Conservation (phyloP, 2,113 vertebrate genomes). For the Ploceus nigricollis region DNA sequence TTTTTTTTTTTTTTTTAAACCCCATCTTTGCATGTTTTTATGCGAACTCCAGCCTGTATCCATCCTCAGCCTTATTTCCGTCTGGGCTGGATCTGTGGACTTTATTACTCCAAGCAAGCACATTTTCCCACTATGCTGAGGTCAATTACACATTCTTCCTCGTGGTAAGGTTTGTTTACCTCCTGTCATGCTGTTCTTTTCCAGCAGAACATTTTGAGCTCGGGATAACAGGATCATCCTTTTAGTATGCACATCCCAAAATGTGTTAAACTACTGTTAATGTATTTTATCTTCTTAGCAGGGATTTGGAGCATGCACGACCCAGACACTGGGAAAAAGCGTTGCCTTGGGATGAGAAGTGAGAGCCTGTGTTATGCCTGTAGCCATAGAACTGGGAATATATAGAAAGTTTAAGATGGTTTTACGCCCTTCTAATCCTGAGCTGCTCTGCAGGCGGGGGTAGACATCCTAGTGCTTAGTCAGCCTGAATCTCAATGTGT, state of each 20-base stretch:
- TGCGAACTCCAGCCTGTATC: neutral
- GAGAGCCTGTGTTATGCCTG: neutral
- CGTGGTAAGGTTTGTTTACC: neutral
- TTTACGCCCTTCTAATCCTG: neutral
- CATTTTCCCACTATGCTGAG: neutral
- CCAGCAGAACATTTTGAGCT: neutral
- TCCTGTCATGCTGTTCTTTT: neutral
- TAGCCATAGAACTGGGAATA: neutral
- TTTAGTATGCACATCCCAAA: neutral
- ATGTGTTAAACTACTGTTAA: neutral
- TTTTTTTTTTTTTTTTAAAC: neutral
- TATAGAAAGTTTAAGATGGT: neutral
- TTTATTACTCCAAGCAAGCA: neutral
- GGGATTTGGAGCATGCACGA: neutral
- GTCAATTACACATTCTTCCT: neutral
- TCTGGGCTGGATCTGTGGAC: neutral
- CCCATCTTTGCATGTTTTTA: neutral
- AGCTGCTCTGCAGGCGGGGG: neutral
- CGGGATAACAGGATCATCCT: neutral
- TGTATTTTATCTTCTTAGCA: neutral
- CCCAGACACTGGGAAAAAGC: neutral
- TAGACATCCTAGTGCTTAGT: neutral
- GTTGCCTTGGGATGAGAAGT: neutral
- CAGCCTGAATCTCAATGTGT: neutral
- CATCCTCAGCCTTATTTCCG: neutral